Conservation (phyloP, 1,140 invertebrate species). For the Potamilus streckersoni region DNA sequence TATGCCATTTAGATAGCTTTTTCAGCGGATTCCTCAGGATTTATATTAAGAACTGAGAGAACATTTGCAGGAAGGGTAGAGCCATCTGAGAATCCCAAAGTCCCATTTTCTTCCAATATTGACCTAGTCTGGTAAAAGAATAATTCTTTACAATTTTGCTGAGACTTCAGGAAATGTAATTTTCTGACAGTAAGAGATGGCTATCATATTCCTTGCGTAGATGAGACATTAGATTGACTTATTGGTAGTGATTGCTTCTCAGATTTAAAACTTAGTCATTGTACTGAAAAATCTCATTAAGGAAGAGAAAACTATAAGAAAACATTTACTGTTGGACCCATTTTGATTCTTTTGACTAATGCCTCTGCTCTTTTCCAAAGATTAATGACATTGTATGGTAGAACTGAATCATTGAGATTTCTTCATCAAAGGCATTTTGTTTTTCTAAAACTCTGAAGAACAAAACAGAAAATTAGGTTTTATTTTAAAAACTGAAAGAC, state of each 20-base stretch:
- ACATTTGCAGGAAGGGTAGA: background rate
- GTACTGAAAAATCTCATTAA: slow-evolving; percentile 25
- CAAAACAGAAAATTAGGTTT: too few relatives aligned
- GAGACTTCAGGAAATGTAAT: slow-evolving; percentile 66
- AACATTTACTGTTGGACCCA: slow-evolving; percentile 22
- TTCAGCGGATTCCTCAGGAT: slow-evolving; percentile 2
- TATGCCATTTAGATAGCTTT: slow-evolving; percentile 14
- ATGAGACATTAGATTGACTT: slow-evolving; percentile 33
- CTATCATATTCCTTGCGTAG: slow-evolving; percentile 34
- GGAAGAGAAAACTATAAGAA: slow-evolving; percentile 15
- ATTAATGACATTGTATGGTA: slow-evolving; percentile 63
- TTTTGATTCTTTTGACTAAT: slow-evolving; percentile 57
- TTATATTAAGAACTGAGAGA: slow-evolving; percentile 9
- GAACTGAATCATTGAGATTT: slow-evolving; percentile 9
- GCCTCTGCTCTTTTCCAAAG: slow-evolving; percentile 69
- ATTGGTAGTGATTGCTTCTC: slow-evolving; percentile 62
- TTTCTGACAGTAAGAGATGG: slow-evolving; percentile 26
- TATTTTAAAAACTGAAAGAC: too few relatives aligned
- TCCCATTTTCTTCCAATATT: slow-evolving; percentile 69
- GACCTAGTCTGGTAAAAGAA: slow-evolving; percentile 69
- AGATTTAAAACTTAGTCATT: slow-evolving; percentile 30
- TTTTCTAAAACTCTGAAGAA: background rate
- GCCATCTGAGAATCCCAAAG: slow-evolving; percentile 20
- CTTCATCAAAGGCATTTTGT: slow-evolving; percentile 9
- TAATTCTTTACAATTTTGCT: slow-evolving; percentile 69